A percentile compares a stretch with the other conserved stretches of the same genome.
Conservation (phyloP, 2,888 invertebrate genomes). For the Drosophila infuscata region DNA sequence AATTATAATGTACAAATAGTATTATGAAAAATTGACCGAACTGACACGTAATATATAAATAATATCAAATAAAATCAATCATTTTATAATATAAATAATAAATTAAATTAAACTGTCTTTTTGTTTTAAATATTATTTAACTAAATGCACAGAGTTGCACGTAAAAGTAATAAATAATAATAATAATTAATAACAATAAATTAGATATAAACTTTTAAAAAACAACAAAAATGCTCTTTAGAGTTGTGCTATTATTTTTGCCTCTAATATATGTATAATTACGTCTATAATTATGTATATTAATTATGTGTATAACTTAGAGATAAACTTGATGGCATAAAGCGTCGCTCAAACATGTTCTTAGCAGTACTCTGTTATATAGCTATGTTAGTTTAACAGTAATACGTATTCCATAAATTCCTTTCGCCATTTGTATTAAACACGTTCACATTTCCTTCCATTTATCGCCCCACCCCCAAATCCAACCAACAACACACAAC, state of each 20-base stretch:
- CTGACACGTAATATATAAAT: not conserved
- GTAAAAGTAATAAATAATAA: not conserved
- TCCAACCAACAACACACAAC: not conserved
- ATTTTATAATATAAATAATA: not conserved
- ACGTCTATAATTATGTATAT: too few species aligned
- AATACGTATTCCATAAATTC: not conserved
- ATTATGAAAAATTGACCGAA: too few species aligned
- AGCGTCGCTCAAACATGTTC: not conserved
- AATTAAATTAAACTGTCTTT: not conserved
- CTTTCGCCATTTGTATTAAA: not conserved
- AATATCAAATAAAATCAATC: not conserved
- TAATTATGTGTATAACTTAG: too few species aligned
- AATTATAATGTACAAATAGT: too few species aligned
- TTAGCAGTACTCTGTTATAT: not conserved
- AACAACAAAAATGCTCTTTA: not conserved
- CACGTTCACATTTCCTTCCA: conserved; percentile 2
- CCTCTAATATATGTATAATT: not conserved
- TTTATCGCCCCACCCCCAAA: not conserved
- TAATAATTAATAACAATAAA: not conserved
- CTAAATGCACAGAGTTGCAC: not conserved
- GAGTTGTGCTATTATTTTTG: not conserved
- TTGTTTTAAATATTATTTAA: not conserved
- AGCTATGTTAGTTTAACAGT: not conserved
- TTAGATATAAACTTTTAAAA: not conserved
- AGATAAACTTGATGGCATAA: not conserved